Percentiles rank a stretch among this genome's conserved stretches.
Conservation (phyloP, 2,888 invertebrate genomes). For the Cepaea hortensis region DNA sequence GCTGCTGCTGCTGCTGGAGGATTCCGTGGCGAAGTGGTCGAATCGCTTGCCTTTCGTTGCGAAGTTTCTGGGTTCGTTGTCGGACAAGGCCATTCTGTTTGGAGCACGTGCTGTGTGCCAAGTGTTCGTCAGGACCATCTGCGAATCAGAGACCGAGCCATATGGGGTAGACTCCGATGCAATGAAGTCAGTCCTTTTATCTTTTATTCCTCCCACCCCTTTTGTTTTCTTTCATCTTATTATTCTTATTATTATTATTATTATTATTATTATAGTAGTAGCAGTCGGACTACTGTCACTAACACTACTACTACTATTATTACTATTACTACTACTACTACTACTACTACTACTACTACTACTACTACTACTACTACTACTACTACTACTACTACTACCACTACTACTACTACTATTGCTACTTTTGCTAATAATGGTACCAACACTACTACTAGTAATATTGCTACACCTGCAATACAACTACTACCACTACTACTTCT, state of each 20-base stretch:
- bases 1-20: no score
- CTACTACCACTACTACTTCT: no score
- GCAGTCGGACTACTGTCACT: no score
- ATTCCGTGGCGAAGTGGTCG: no score
- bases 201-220: neutral
- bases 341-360: neutral
- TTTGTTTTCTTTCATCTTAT: neutral
- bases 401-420: neutral
- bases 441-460: neutral
- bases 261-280: neutral
- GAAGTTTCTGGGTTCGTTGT: no score
- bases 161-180: no score
- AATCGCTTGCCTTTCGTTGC: no score
- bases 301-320: neutral
- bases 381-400: neutral
- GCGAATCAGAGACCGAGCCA: no score
- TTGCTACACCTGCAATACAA: neutral
- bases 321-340: neutral
- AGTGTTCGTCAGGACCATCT: no score
- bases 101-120: no score
- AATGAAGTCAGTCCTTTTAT: no score
- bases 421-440: neutral
- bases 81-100: no score
- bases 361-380: neutral
- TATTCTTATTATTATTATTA: neutral